phyloP scores from a whole-genome alignment of 2,113 vertebrate genomes.

The Chloroceryle aenea region DNA sequence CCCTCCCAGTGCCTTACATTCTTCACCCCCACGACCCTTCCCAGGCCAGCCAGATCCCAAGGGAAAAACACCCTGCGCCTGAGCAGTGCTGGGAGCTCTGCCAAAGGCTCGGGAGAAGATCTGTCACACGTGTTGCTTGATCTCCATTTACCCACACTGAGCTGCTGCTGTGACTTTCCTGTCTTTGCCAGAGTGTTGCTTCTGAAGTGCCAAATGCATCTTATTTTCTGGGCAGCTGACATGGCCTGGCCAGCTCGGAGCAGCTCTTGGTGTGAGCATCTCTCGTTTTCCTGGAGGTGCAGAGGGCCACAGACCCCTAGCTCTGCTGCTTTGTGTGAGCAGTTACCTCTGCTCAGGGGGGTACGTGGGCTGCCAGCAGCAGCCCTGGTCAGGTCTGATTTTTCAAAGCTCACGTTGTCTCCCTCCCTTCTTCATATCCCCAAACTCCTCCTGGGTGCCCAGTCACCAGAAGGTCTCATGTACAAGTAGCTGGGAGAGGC shows the following conservation, averaged over 20 bases:
- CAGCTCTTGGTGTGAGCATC: background rate
- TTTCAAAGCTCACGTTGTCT: background rate
- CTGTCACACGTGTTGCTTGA: background rate
- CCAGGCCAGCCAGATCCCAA: background rate
- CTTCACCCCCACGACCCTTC: background rate
- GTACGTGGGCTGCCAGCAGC: accelerated
- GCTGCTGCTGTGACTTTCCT: conserved; percentile 31
- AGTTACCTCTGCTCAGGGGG: background rate
- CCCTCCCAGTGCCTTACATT: background rate
- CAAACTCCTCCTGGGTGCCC: background rate
- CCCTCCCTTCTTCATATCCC: background rate
- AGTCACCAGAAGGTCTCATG: accelerated
- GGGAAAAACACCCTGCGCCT: background rate
- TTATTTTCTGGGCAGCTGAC: background rate
- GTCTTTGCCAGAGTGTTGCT: background rate
- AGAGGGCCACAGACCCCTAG: background rate
- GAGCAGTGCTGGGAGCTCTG: background rate
- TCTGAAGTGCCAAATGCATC: background rate
- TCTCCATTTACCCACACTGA: background rate
- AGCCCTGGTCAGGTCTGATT: background rate
- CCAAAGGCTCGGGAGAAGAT: background rate
- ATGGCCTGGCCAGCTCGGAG: background rate
- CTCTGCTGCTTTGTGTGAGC: background rate
- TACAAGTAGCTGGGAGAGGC: background rate
- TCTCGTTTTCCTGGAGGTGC: background rate